These are phyloP conservation scores for Trichopoda pennipes DNA, from an alignment of 2,888 invertebrate species.

Conservation along the genomic window DNA sequence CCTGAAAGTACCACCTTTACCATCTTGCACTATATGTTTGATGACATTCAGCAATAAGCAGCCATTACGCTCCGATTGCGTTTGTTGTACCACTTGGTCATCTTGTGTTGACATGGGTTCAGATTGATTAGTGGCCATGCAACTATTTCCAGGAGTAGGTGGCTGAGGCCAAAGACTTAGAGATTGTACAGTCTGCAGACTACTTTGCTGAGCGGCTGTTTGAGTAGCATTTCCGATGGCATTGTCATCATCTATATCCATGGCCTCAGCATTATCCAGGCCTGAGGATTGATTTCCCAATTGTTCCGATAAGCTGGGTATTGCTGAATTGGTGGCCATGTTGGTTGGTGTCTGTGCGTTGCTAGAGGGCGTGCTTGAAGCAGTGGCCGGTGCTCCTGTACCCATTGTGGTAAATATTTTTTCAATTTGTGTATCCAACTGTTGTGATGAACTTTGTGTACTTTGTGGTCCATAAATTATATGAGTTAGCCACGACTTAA, in stretches of 20 bases:
- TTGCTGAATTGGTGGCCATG: conserved; percentile 80
- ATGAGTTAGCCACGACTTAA: conserved; percentile 86
- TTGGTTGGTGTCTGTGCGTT: conserved; percentile 83
- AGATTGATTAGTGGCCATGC: conserved; percentile 81
- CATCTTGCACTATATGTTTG: conserved; percentile 87
- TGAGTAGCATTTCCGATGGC: conserved; percentile 59
- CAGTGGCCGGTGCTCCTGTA: conserved; percentile 61
- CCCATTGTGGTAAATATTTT: conserved; percentile 50
- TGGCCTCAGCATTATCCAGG: conserved; percentile 76
- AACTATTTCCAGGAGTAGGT: conserved; percentile 75
- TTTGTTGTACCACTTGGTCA: conserved; percentile 77
- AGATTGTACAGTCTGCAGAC: conserved; percentile 69
- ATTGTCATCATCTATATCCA: conserved; percentile 82
- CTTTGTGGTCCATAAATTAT: conserved; percentile 84
- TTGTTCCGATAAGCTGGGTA: conserved; percentile 81
- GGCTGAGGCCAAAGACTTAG: conserved; percentile 77
- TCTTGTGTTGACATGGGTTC: conserved; percentile 72
- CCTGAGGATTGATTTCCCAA: conserved; percentile 75
- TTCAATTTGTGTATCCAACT: conserved; percentile 68
- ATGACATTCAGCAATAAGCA: conserved; percentile 86
- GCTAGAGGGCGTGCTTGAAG: conserved; percentile 81
- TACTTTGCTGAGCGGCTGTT: conserved; percentile 70
- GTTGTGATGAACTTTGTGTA: conserved; percentile 61
- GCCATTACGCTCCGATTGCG: conserved; percentile 85
- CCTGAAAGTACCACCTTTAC: conserved; percentile 75